These are phyloP conservation scores for Phaenicophaeus curvirostris DNA, from an alignment of 2,797 vertebrate genomes.

Conservation along the genomic window DNA sequence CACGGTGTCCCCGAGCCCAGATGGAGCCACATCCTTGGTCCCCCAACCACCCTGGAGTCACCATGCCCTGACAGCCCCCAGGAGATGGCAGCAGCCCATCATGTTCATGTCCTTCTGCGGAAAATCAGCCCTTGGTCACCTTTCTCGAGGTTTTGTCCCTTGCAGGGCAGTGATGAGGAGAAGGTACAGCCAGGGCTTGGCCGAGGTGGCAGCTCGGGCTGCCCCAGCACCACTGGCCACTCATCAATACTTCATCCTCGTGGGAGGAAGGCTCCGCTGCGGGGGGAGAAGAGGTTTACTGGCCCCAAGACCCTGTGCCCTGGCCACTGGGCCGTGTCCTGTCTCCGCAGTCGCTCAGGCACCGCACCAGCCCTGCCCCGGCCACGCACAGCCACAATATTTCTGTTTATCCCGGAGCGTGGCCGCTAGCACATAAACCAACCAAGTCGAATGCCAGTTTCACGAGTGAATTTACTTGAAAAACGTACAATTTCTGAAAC, in stretches of 20 bases:
- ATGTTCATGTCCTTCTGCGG: fast-evolving
- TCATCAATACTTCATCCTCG: fast-evolving
- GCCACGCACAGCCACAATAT: fast-evolving
- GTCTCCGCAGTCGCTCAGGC: fast-evolving
- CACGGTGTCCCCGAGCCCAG: fast-evolving
- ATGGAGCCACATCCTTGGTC: too few relatives aligned
- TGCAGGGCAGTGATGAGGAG: fast-evolving
- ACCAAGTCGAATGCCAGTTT: fast-evolving
- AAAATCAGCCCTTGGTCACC: background rate
- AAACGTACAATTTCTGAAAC: background rate
- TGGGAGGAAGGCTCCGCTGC: background rate
- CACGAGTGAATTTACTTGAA: conserved; percentile 20
- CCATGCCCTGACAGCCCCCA: background rate
- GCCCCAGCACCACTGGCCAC: fast-evolving
- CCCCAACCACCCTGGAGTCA: background rate
- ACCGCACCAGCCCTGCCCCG: background rate
- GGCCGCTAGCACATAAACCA: fast-evolving
- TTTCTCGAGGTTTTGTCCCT: background rate
- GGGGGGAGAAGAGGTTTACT: background rate
- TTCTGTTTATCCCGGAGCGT: fast-evolving
- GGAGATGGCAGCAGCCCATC: background rate
- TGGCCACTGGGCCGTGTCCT: fast-evolving
- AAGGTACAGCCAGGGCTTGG: background rate
- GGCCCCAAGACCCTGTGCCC: fast-evolving
- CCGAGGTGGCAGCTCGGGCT: background rate